Evolutionary conservation across 2,888 invertebrate genomes (phyloP), one percentile per base, ranked within the genome.

Genomic region (Zygaena filipendulae): DNA sequence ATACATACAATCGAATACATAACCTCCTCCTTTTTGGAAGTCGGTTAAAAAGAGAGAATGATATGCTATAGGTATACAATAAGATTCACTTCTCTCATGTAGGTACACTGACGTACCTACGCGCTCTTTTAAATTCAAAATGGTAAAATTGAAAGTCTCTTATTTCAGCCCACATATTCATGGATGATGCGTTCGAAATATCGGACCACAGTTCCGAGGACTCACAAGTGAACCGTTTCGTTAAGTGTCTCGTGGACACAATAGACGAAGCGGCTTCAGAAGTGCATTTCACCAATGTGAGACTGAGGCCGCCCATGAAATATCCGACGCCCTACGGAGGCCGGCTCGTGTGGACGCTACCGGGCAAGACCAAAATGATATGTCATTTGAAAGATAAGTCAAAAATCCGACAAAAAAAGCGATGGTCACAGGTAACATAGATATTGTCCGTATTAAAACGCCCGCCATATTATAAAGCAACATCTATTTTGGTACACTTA

Each of bases 381-480:
- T 91, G 89, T 5, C 95, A 96, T 59, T 72, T 96, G 33, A 96
- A 96, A 59, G 94, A 96, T 61, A 93, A 92, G 53, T 83, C 86
- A 11, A 91, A 91, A 59, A 95, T 96, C 28, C 82, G 95, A 18
- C 89, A 92, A 49, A 89, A 91, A 55, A 96, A 96, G 61, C 83
- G 96, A 33, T 96, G 95, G 95, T 94, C 94, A 25, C 95, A 95
- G 84, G 87, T 87, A 48, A 45, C n/a, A n/a, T n/a, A n/a, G 30
- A 5, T 5, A 4, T 7, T 16, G 7, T 16, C 7, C 5, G 16
- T 4, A 16, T 5, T 5, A 16, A 16, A 4, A 16, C n/a, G n/a
- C n/a, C n/a, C n/a, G n/a, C n/a, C n/a, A n/a, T n/a, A n/a, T n/a
- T n/a, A n/a, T n/a, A n/a, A n/a, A n/a, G n/a, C n/a, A n/a, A n/a